Percentiles rank a stretch among this genome's conserved stretches.
phyloP scores from a whole-genome alignment of 1,140 invertebrate genomes.

The Dendroctonus ponderosae region DNA sequence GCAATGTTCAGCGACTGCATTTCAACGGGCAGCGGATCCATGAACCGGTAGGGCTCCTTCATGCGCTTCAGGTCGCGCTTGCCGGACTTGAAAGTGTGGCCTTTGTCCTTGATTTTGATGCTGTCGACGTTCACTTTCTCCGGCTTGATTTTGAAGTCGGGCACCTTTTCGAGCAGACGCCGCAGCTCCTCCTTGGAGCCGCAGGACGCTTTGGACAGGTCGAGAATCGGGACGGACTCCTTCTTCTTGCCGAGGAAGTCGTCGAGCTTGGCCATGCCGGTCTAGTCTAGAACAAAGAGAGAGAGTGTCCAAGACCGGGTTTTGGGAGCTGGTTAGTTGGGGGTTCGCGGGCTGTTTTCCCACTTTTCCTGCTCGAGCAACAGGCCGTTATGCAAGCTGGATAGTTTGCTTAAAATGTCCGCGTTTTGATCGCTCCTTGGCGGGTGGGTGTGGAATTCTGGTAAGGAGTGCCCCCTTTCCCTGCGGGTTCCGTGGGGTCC shows the following conservation, averaged over 20 bases:
- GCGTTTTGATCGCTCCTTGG: neutral
- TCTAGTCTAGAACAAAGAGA: conserved; percentile 13
- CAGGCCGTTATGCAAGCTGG: conserved; percentile 41
- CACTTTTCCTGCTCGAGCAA: conserved; percentile 45
- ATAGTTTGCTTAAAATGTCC: conserved; percentile 38
- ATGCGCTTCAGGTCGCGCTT: conserved; percentile 62
- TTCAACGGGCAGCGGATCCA: conserved; percentile 77
- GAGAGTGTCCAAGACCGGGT: neutral
- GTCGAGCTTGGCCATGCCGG: conserved; percentile 66
- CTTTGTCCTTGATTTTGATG: conserved; percentile 63
- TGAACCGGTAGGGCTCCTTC: conserved; percentile 65
- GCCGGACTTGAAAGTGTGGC: conserved; percentile 66
- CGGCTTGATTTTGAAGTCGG: conserved; percentile 84
- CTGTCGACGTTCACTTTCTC: conserved; percentile 74
- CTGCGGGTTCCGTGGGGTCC: neutral
- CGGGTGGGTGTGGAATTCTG: conserved; percentile 19
- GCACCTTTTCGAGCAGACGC: conserved; percentile 77
- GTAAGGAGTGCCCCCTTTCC: conserved; percentile 28
- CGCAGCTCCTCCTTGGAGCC: conserved; percentile 79
- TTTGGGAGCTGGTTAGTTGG: neutral
- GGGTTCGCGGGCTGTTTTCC: conserved; percentile 52
- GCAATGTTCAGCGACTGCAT: conserved; percentile 76
- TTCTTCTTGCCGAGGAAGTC: conserved; percentile 82
- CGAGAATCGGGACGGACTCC: conserved; percentile 76
- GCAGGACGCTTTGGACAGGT: conserved; percentile 74